Evolutionary conservation across 2,888 invertebrate genomes (phyloP), one percentile per base, ranked within the genome.

Genomic region (Tryphoninae sp.): DNA sequence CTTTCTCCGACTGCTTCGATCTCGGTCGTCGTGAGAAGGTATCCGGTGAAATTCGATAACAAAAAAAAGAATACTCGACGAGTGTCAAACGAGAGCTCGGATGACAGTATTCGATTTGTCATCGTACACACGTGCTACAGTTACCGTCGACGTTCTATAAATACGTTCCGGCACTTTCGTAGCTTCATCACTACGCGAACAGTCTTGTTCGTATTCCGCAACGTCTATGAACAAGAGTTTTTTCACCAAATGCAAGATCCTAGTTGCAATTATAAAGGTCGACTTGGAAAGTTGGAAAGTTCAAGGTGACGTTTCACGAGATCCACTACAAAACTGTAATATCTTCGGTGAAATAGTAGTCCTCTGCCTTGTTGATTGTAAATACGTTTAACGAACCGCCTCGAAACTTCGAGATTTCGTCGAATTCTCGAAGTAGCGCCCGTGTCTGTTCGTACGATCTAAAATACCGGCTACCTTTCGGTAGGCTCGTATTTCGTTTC

Each of bases 21-120:
- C 33, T 13, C 55, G 19, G 62, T n/a, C 26, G 16, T 8, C 7
- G 23, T 42, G 58, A 64, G 19, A 69, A 58, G 7, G 26, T 45
- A 58, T 64, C 42, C 42, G 16, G 67, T 19, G 69, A 65, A 55
- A 65, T 65, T 78, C 9, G 58, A 49, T 51, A 16, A 11, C 9
- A 67, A 72, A 58, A 65, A 58, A 72, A 71, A 33, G 33, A 72
- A 51, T 11, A 58, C 40, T 65, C 23, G 49, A 16, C 11, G 69
- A 13, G 49, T 45, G 75, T 19, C n/a, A 40, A 16, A 22, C 55
- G 58, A 26, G 40, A 62, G 64, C 74, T 53, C 64, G 77, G 22
- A 11, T 71, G 77, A 78, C 77, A 78, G 64, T 64, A 64, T 71
- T 78, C 55, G 53, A 73, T 67, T 78, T 61, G 78, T 78, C 78